Conservation (phyloP, 1,140 invertebrate genomes). For the Anastatus disparis region DNA sequence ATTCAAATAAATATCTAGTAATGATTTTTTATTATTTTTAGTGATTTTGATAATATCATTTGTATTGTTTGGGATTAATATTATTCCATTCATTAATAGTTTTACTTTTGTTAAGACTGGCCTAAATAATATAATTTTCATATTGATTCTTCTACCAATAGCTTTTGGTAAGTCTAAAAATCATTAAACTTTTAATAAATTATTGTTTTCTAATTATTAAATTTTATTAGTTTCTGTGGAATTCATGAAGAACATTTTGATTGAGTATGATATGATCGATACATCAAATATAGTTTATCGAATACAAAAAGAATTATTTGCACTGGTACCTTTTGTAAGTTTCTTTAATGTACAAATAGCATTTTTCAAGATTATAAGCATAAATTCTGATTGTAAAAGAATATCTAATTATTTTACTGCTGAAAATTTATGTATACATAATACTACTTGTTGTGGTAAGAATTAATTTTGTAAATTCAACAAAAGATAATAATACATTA, state of each 20-base stretch:
- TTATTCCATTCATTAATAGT: constrained; percentile 51
- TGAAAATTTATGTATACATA: neutral
- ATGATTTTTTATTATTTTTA: too few relatives aligned
- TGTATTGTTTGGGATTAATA: constrained; percentile 54
- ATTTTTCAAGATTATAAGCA: constrained; percentile 48
- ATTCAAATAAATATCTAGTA: too few relatives aligned
- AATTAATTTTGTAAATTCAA: too few relatives aligned
- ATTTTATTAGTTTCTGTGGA: constrained; percentile 53
- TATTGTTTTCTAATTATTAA: too few relatives aligned
- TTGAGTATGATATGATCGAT: too few relatives aligned
- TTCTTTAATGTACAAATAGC: constrained; percentile 57
- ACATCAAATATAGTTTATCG: too few relatives aligned
- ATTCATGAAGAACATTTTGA: too few relatives aligned
- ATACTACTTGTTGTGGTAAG: constrained; percentile 48
- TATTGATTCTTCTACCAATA: constrained; percentile 50
- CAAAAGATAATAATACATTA: neutral
- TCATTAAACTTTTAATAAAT: neutral
- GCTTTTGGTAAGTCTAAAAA: constrained; percentile 49
- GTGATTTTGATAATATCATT: constrained; percentile 51
- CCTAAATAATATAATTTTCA: constrained; percentile 45
- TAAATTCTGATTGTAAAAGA: constrained; percentile 53
- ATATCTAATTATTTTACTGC: neutral
- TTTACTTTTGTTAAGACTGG: constrained; percentile 55
- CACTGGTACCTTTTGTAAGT: constrained; percentile 58
- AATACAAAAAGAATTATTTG: constrained; percentile 54